phyloP scores from a whole-genome alignment of 2,888 invertebrate species.

The Alcis repandata region DNA sequence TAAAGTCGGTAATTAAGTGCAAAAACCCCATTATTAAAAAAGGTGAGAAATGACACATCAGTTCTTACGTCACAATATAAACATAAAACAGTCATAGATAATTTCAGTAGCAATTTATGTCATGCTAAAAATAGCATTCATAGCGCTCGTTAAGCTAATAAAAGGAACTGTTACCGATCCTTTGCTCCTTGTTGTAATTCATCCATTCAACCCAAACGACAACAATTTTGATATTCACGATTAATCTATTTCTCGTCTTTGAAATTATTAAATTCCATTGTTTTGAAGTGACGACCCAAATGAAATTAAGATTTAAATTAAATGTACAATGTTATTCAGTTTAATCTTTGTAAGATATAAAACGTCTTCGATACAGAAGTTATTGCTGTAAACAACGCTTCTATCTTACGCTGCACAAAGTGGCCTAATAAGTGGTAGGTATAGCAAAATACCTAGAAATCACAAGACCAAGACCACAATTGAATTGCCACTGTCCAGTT shows the following conservation, averaged over 20 bases:
- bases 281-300: not conserved
- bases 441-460: slow-evolving; percentile 1
- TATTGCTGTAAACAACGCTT: not conserved
- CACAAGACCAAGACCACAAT: slow-evolving; percentile 7
- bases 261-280: slow-evolving; percentile 9
- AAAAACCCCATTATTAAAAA: no score
- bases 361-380: not conserved
- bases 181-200: slow-evolving; percentile 25
- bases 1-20: no score
- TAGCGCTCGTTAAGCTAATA: slow-evolving; percentile 35
- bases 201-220: slow-evolving; percentile 12
- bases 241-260: slow-evolving; percentile 3
- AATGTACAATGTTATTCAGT: not conserved
- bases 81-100: slow-evolving; percentile 1
- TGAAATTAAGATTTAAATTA: not conserved
- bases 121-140: slow-evolving; percentile 33
- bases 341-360: not conserved
- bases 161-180: slow-evolving; percentile 13
- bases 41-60: no score
- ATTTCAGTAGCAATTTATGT: slow-evolving; percentile 23
- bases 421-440: not conserved
- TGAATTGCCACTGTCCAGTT: slow-evolving; percentile 41
- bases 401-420: not conserved
- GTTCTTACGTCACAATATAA: no score
- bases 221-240: not conserved